Evolutionary conservation across 2,113 vertebrate genomes (phyloP).

Genomic region (Nothoprocta perdicaria): DNA sequence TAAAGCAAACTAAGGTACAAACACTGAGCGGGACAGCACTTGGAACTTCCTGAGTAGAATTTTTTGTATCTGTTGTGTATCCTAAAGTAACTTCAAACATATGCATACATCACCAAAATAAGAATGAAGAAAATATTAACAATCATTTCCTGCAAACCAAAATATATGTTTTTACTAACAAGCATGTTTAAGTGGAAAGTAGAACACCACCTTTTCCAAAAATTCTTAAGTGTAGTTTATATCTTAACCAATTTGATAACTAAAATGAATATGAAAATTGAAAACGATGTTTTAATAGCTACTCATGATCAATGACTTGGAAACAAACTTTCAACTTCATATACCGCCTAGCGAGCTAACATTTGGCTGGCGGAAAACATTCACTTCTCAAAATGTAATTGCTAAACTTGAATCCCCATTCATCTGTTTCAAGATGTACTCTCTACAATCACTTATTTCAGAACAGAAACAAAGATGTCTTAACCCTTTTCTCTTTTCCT

Average conservation of each 20-base stretch:
- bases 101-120: background rate
- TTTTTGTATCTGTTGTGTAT: no score
- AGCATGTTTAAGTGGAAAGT: background rate
- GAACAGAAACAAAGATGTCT: background rate
- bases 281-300: background rate
- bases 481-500: background rate
- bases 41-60: background rate
- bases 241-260: background rate
- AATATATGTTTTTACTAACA: background rate
- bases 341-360: background rate
- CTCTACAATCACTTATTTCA: background rate
- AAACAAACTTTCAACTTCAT: background rate
- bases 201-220: background rate
- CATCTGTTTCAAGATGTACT: background rate
- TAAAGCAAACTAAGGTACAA: background rate
- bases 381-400: conserved; percentile 7
- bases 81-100: conserved; percentile 17
- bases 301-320: background rate
- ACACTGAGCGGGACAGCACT: no score
- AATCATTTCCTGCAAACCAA: background rate
- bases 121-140: background rate
- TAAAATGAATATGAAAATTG: background rate
- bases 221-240: background rate
- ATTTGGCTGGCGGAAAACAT: conserved; percentile 7
- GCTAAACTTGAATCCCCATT: background rate